Percentiles rank a stretch among this genome's conserved stretches.
phyloP scores from a whole-genome alignment of 2,113 vertebrate genomes.

The Halcyon malimbica region DNA sequence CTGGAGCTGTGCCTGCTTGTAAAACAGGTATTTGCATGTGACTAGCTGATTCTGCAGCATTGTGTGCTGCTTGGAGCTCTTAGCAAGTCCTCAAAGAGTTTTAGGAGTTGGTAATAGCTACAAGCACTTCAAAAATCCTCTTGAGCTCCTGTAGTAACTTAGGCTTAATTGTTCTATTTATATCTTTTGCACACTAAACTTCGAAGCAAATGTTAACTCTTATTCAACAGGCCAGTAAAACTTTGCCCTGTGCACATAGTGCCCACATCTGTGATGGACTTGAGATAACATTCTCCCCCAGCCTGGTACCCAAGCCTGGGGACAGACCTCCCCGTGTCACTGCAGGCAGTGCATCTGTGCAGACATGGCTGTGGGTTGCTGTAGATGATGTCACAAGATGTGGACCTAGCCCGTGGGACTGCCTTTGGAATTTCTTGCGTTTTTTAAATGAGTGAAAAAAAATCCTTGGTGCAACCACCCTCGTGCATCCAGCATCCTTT shows the following conservation, averaged over 20 bases:
- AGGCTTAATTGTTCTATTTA: background rate
- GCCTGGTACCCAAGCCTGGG: background rate
- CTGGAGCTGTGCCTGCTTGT: background rate
- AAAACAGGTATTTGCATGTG: background rate
- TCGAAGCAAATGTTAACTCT: background rate
- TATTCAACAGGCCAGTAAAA: background rate
- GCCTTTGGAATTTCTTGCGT: background rate
- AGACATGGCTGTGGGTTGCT: accelerated
- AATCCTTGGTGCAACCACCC: background rate
- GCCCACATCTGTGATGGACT: background rate
- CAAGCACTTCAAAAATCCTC: background rate
- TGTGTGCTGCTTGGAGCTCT: background rate
- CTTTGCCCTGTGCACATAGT: accelerated
- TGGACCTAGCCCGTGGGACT: background rate
- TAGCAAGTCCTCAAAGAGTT: background rate
- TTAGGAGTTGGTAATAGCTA: background rate
- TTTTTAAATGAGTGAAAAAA: background rate
- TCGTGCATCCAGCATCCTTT: background rate
- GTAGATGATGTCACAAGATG: background rate
- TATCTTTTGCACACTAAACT: background rate
- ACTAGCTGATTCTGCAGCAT: background rate
- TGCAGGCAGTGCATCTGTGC: too few species aligned
- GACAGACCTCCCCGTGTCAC: too few species aligned
- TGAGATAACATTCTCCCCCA: accelerated
- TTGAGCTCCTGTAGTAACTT: background rate